phyloP scores from a whole-genome alignment of 2,797 vertebrate genomes.

The Hemitrygon akajei region DNA sequence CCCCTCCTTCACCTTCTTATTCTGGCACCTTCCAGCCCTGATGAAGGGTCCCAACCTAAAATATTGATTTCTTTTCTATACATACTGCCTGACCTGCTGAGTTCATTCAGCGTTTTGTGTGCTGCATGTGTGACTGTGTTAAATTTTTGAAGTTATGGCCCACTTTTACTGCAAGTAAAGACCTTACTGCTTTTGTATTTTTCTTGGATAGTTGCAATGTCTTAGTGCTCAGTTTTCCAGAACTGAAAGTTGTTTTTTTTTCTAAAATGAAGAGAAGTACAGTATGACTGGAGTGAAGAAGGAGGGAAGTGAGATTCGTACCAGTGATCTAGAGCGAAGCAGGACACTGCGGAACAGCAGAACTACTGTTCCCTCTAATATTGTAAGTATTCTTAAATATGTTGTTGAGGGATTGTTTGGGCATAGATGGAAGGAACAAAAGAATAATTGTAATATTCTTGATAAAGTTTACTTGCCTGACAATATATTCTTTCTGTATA shows the following conservation, averaged over 20 bases:
- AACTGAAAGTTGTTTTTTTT: neutral
- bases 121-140: too few species aligned
- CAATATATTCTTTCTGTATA: neutral
- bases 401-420: neutral
- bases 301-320: constrained; percentile 49
- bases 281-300: constrained; percentile 23
- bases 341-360: constrained; percentile 62
- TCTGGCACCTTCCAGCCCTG: too few species aligned
- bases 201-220: neutral
- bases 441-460: neutral
- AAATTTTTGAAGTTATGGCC: too few species aligned
- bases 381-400: constrained; percentile 46
- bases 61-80: too few species aligned
- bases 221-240: neutral
- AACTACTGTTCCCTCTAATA: constrained; percentile 59
- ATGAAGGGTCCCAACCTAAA: too few species aligned
- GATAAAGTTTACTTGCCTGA: neutral
- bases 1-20: too few species aligned
- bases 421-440: neutral
- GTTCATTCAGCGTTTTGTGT: too few species aligned
- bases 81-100: too few species aligned
- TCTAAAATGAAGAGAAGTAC: constrained; percentile 12
- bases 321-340: constrained; percentile 63
- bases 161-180: too few species aligned
- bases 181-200: neutral